Evolutionary conservation across 2,797 vertebrate species (phyloP).

Genomic region (Sebastes elongatus): DNA sequence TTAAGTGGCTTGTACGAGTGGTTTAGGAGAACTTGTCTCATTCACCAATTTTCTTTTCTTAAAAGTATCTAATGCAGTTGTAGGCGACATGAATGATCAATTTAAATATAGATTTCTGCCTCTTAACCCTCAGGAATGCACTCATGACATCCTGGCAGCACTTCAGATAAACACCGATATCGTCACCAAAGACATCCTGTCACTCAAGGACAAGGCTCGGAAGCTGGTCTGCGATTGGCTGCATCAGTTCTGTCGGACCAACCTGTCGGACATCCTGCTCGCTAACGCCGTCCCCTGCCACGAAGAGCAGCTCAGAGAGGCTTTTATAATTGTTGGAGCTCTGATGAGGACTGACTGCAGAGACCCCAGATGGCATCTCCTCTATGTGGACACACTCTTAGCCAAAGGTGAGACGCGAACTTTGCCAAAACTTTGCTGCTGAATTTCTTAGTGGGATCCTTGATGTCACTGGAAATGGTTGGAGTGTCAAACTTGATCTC

Average conservation of each 20-base stretch:
- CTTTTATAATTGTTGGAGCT: conserved; percentile 77
- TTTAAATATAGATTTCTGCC: neutral
- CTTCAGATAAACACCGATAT: conserved; percentile 81
- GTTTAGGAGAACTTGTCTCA: no score
- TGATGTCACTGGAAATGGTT: neutral
- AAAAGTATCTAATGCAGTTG: neutral
- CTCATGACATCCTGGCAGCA: conserved; percentile 83
- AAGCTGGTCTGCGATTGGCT: conserved; percentile 86
- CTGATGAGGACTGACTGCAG: conserved; percentile 81
- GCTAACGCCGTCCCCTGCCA: conserved; percentile 54
- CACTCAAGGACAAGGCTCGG: conserved; percentile 85
- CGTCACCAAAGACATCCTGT: conserved; percentile 84
- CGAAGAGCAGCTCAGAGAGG: conserved; percentile 76
- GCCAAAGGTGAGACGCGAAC: conserved; percentile 81
- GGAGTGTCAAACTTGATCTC: no score
- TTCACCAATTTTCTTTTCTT: no score
- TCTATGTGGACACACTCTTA: conserved; percentile 86
- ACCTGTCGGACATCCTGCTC: conserved; percentile 69
- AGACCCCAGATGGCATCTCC: conserved; percentile 82
- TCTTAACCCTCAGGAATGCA: conserved; percentile 84
- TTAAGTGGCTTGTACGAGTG: no score
- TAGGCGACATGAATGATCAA: neutral
- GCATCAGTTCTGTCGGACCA: conserved; percentile 79
- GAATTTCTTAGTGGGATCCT: neutral
- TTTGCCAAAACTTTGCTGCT: neutral